Conservation (phyloP, 1,140 invertebrate species). For the Oryctes rhinoceros region DNA sequence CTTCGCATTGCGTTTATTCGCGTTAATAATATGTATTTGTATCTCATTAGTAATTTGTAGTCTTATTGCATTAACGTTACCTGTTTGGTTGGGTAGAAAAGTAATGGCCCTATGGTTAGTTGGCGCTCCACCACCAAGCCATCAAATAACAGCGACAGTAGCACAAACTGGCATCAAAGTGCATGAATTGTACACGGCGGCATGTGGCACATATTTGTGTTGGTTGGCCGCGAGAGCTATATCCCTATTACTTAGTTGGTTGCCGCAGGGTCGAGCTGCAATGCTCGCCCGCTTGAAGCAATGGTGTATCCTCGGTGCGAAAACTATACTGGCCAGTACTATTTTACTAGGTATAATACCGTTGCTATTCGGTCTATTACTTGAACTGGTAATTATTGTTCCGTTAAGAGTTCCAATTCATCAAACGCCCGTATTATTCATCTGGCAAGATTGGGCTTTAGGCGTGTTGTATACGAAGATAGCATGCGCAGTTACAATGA, state of each 20-base stretch:
- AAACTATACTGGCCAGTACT: slow-evolving; percentile 77
- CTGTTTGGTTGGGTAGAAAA: slow-evolving; percentile 87
- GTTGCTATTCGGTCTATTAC: slow-evolving; percentile 87
- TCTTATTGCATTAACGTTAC: slow-evolving; percentile 84
- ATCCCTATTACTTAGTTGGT: slow-evolving; percentile 83
- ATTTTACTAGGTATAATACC: slow-evolving; percentile 91
- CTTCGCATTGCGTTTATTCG: slow-evolving; percentile 81
- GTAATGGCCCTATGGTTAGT: slow-evolving; percentile 87
- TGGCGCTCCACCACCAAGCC: slow-evolving; percentile 62
- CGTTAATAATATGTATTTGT: slow-evolving; percentile 83
- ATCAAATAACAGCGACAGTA: slow-evolving; percentile 56
- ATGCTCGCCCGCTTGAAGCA: slow-evolving; percentile 78
- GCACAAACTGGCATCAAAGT: slow-evolving; percentile 71
- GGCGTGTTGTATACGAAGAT: slow-evolving; percentile 98
- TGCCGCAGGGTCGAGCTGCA: slow-evolving; percentile 85
- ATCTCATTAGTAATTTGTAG: slow-evolving; percentile 85
- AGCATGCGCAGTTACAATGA: slow-evolving; percentile 94
- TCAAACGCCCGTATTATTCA: slow-evolving; percentile 93
- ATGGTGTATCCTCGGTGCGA: slow-evolving; percentile 74
- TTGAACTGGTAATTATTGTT: slow-evolving; percentile 92
- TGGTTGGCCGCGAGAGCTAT: slow-evolving; percentile 85
- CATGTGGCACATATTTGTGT: slow-evolving; percentile 92
- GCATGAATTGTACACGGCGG: slow-evolving; percentile 96
- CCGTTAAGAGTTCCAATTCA: slow-evolving; percentile 91
- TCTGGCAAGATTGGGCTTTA: slow-evolving; percentile 97